A percentile compares a stretch with the other conserved stretches of the same genome.
Conservation (phyloP, 2,888 invertebrate genomes). For the Xestia xanthographa region DNA sequence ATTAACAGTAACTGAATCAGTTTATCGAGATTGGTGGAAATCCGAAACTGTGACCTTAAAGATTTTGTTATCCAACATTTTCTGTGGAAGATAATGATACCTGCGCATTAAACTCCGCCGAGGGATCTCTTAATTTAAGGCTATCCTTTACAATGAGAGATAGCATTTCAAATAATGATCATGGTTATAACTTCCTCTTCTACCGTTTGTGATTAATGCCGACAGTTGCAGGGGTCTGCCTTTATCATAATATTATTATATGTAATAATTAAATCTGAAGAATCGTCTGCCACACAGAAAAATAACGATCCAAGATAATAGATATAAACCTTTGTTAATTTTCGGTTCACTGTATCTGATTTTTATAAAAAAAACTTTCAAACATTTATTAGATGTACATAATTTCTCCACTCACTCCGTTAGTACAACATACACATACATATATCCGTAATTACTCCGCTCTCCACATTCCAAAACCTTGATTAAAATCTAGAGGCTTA, state of each 20-base stretch:
- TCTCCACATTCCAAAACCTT: constrained; percentile 52
- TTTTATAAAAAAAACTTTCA: not conserved
- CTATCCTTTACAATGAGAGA: constrained; percentile 33
- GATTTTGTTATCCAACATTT: constrained; percentile 41
- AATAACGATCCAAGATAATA: not conserved
- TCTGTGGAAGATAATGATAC: constrained; percentile 40
- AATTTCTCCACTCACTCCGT: constrained; percentile 24
- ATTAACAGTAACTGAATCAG: constrained; percentile 62
- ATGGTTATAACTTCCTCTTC: constrained; percentile 15
- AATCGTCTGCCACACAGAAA: not conserved
- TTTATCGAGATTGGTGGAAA: constrained; percentile 45
- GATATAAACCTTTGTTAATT: not conserved
- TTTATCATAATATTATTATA: constrained; percentile 14
- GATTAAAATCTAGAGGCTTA: constrained; percentile 59
- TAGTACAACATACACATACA: constrained; percentile 34
- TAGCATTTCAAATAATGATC: constrained; percentile 46
- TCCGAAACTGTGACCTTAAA: constrained; percentile 30
- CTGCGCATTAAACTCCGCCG: constrained; percentile 13
- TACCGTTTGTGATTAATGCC: not conserved
- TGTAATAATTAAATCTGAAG: not conserved
- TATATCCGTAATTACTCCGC: constrained; percentile 50
- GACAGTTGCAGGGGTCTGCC: not conserved
- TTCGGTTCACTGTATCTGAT: not conserved
- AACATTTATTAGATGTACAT: constrained; percentile 9
- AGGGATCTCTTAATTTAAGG: constrained; percentile 33